Percentiles rank a stretch among this genome's conserved stretches.
Evolutionary conservation across 2,888 invertebrate genomes (phyloP).

Genomic region (Athetis lepigone): DNA sequence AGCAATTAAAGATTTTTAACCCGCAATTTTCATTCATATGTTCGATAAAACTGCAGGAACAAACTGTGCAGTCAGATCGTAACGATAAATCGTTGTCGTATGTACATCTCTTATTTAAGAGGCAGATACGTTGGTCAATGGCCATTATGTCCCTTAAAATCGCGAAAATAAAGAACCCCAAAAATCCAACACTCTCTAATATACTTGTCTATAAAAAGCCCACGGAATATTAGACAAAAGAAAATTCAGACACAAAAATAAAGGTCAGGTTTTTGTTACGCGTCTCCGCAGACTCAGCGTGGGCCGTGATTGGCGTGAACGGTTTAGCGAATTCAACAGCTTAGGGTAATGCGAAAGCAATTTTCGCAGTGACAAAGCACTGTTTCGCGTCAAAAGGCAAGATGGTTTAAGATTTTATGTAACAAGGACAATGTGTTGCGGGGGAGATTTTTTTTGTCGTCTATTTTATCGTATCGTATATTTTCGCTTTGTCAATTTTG

Average conservation of each 20-base stretch:
- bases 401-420: slow-evolving; percentile 22
- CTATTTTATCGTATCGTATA: not conserved
- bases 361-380: slow-evolving; percentile 53
- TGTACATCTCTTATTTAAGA: too few relatives aligned
- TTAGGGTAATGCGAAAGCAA: slow-evolving; percentile 52
- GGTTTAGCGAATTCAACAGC: slow-evolving; percentile 48
- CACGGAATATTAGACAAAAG: slow-evolving; percentile 1
- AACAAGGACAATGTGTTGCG: slow-evolving; percentile 8
- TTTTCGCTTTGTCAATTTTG: not conserved
- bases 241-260: slow-evolving; percentile 23
- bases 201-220: slow-evolving; percentile 4
- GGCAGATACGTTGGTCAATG: too few relatives aligned
- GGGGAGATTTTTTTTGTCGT: not conserved
- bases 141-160: too few relatives aligned
- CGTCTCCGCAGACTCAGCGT: slow-evolving; percentile 22
- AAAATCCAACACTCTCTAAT: not conserved
- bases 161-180: not conserved
- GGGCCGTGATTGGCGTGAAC: slow-evolving; percentile 31
- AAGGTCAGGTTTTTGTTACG: slow-evolving; percentile 21
- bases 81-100: too few relatives aligned
- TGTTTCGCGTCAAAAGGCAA: not conserved
- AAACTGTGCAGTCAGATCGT: too few relatives aligned
- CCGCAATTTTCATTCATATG: too few relatives aligned
- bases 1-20: too few relatives aligned
- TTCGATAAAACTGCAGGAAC: too few relatives aligned